phyloP scores from a whole-genome alignment of 2,888 invertebrate species.

The Eristalis pertinax region DNA sequence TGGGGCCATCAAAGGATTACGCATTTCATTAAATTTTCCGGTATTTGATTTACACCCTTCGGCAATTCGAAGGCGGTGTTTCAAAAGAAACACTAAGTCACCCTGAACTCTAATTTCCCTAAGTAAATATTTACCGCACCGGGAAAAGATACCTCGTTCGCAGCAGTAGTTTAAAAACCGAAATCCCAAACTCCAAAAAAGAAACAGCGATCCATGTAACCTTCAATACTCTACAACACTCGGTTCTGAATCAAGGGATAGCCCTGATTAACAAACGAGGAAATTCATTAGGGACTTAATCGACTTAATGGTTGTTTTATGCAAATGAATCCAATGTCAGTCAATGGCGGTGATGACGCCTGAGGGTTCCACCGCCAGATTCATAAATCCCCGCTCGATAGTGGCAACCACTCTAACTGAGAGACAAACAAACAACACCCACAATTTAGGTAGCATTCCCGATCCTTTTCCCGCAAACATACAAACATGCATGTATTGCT shows the following conservation, averaged over 20 bases:
- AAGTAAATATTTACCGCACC: constrained; percentile 57
- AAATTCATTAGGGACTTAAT: constrained; percentile 32
- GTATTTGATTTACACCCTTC: constrained; percentile 44
- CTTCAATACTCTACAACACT: constrained; percentile 24
- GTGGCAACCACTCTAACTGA: not conserved
- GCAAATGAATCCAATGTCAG: constrained; percentile 56
- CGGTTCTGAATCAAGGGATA: constrained; percentile 24
- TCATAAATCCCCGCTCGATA: not conserved
- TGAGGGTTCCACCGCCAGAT: constrained; percentile 12
- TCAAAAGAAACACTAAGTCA: constrained; percentile 54
- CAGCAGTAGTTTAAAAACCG: not conserved
- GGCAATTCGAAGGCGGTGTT: constrained; percentile 22
- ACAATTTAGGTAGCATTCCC: not conserved
- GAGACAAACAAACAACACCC: not conserved
- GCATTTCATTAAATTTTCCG: constrained; percentile 44
- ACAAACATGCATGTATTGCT: constrained; percentile 17
- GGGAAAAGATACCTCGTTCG: not conserved
- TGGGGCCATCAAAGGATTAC: constrained; percentile 60
- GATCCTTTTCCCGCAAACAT: constrained; percentile 26
- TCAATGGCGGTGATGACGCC: constrained; percentile 14
- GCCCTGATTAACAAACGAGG: constrained; percentile 36
- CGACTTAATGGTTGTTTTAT: constrained; percentile 43
- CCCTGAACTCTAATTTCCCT: constrained; percentile 58
- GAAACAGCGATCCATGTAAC: not conserved
- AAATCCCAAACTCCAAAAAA: constrained; percentile 4